These are phyloP conservation scores for Sandelia bainsii DNA, from an alignment of 2,797 vertebrate species.

Conservation along the genomic window DNA sequence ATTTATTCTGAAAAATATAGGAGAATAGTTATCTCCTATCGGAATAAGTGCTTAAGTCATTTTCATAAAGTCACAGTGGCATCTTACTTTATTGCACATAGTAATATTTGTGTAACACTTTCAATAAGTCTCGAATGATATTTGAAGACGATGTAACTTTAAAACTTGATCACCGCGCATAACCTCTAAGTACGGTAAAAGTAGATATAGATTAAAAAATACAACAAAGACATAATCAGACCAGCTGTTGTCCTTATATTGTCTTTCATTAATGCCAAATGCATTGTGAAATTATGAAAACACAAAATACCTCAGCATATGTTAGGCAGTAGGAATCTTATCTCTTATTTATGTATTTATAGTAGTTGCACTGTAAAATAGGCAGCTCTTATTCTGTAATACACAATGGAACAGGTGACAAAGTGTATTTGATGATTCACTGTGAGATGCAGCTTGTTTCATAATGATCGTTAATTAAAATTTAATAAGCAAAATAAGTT, in stretches of 20 bases:
- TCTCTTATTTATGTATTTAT: background rate
- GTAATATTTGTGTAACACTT: background rate
- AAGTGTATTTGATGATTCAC: background rate
- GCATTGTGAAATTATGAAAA: background rate
- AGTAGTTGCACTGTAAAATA: background rate
- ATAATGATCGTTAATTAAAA: too few species aligned
- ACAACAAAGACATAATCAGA: background rate
- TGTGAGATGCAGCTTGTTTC: background rate
- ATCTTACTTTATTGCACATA: background rate
- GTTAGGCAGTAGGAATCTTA: background rate
- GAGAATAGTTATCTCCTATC: background rate
- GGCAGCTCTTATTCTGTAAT: background rate
- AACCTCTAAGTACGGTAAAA: background rate
- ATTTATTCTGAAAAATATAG: too few species aligned
- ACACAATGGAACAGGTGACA: background rate
- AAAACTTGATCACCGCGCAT: too few species aligned
- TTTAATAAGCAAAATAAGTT: background rate
- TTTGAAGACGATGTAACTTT: background rate
- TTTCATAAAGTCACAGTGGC: background rate
- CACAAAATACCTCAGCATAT: background rate
- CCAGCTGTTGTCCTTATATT: background rate
- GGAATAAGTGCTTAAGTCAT: background rate
- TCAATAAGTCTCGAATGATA: background rate
- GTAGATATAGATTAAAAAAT: background rate
- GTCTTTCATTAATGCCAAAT: conserved; percentile 5